Conservation (phyloP, 2,888 invertebrate species). For the Ischnura elegans region DNA sequence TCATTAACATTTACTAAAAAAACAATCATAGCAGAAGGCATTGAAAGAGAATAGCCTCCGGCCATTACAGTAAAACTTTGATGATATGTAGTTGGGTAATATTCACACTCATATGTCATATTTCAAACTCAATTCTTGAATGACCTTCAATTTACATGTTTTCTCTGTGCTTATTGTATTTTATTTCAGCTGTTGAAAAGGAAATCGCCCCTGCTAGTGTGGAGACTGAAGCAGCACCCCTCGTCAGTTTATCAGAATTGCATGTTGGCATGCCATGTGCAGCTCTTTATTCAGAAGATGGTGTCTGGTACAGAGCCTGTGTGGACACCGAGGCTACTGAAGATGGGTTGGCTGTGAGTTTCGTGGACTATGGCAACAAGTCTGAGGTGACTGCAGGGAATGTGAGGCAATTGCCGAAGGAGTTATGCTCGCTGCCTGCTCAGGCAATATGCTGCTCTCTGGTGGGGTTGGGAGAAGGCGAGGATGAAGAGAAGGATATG, state of each 20-base stretch:
- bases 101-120: too few relatives aligned
- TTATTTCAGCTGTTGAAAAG: background rate
- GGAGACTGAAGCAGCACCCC: background rate
- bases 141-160: too few relatives aligned
- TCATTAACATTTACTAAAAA: too few relatives aligned
- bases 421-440: conserved; percentile 83
- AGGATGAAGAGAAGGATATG: conserved; percentile 71
- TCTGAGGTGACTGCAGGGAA: conserved; percentile 82
- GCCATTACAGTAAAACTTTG: too few relatives aligned
- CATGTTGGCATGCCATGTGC: conserved; percentile 82
- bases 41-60: too few relatives aligned
- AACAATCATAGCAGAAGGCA: too few relatives aligned
- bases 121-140: too few relatives aligned
- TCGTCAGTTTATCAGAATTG: conserved; percentile 73
- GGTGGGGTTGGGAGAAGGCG: conserved; percentile 81
- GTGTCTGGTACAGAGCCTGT: conserved; percentile 84
- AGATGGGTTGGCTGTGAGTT: conserved; percentile 83
- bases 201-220: background rate
- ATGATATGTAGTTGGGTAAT: too few relatives aligned
- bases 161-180: background rate
- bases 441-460: conserved; percentile 87
- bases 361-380: conserved; percentile 85
- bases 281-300: conserved; percentile 82
- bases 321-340: conserved; percentile 79
- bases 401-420: conserved; percentile 79